These are phyloP conservation scores for Operophtera brumata DNA, from an alignment of 2,888 invertebrate species.

Conservation along the genomic window DNA sequence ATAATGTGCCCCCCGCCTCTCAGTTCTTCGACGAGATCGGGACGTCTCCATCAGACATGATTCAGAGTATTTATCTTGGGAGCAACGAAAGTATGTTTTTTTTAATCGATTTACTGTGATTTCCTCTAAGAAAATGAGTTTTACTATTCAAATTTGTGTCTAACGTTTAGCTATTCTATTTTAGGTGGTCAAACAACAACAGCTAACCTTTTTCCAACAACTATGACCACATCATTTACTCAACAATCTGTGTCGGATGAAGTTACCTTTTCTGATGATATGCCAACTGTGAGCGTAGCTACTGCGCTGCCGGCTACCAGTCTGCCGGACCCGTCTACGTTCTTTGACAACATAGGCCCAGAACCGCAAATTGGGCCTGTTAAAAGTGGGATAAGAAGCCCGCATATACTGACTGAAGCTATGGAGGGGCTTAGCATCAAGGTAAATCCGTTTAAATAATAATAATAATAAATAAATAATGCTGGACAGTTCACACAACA, in stretches of 20 bases:
- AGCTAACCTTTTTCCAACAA: slow-evolving; percentile 50
- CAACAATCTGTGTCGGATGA: slow-evolving; percentile 56
- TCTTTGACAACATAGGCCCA: slow-evolving; percentile 74
- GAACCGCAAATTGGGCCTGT: slow-evolving; percentile 56
- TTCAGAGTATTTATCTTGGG: slow-evolving; percentile 73
- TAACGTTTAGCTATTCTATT: slow-evolving; percentile 11
- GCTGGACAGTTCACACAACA: too few relatives aligned
- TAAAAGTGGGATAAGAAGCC: slow-evolving; percentile 51
- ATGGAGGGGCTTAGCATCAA: slow-evolving; percentile 66
- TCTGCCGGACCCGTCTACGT: slow-evolving; percentile 74
- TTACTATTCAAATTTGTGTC: too few relatives aligned
- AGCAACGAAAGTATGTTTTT: slow-evolving; percentile 55
- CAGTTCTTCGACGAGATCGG: slow-evolving; percentile 78
- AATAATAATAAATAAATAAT: background rate
- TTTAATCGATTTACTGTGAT: slow-evolving; percentile 14
- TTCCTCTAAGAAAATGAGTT: background rate
- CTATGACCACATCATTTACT: slow-evolving; percentile 56
- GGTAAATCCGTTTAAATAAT: slow-evolving; percentile 44
- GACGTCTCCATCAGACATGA: slow-evolving; percentile 73
- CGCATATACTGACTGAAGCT: slow-evolving; percentile 57
- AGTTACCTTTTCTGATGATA: slow-evolving; percentile 55
- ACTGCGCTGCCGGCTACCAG: slow-evolving; percentile 62
- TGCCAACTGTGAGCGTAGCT: slow-evolving; percentile 63
- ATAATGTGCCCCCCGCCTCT: slow-evolving; percentile 66
- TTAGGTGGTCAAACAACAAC: slow-evolving; percentile 46